Base-by-base conservation (phyloP, 2,888 invertebrate genomes). In the Holacanthella duospinosa region DNA sequence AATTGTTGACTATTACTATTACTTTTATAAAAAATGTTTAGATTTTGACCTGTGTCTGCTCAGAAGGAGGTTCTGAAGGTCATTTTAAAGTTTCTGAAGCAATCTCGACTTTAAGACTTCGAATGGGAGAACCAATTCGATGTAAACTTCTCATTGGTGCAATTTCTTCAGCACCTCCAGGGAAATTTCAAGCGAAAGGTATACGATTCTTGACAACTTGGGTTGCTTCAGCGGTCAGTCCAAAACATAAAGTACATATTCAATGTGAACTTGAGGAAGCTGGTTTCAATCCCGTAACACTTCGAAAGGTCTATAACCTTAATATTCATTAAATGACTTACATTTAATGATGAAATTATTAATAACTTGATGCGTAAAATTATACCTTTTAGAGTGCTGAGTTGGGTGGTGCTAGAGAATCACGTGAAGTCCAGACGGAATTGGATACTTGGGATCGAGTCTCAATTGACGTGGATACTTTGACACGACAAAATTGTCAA, bases 111-210 rank as follows among this genome's bases (percentile, higher is more conserved):
- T 81, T 94, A 60, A 82, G 93, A 43, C 80, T 94, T 4, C 83
- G 92, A 64, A 90, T 89, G 75, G 93, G 92, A 2, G 94, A 95
- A 76, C 93, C 93, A 0, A 93, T 93, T 4, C 84, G 93, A 75
- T 94, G 94, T 78, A 83, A 93, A 66, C 87, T 94, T 75, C 82
- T 94, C 0, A 87, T 92, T 6, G 93, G 93, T 1, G 72, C 71
- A 9, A 68, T 72, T 62, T 65, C 65, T n/a, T 63, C 63, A 59
- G 72, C 72, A 0, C 66, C 70, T 21, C 70, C 72, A 16, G 71
- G 72, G 24, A 65, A 65, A 2, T 72, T 91, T 2, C 83, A 90
- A 72, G 84, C 87, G 2, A 86, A 88, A 2, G 92, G 92, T 0
- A 81, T 94, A 67, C 83, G 82, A 74, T 93, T 94, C 76, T 82